phyloP scores from a whole-genome alignment of 2,797 vertebrate species.

The Coracias cyanogaster region DNA sequence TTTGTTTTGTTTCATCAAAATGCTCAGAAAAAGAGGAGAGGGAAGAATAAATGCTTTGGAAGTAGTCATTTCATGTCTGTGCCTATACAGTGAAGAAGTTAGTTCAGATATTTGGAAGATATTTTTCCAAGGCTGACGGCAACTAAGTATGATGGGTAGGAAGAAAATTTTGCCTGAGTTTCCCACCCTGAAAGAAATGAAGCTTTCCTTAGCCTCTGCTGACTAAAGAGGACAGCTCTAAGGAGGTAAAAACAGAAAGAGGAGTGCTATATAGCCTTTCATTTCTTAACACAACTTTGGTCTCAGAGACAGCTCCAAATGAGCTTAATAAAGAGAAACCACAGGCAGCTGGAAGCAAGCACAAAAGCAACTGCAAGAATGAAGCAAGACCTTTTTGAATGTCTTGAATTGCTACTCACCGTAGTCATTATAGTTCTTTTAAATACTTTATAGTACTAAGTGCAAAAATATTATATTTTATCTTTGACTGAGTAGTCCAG shows the following conservation, averaged over 20 bases:
- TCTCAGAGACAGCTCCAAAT: background rate
- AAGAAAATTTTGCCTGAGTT: background rate
- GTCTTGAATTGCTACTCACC: background rate
- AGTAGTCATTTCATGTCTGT: background rate
- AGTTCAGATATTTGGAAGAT: background rate
- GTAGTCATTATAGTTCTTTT: background rate
- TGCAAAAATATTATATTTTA: background rate
- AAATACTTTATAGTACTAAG: background rate
- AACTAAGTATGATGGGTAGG: background rate
- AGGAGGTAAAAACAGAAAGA: background rate
- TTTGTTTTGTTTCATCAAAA: conserved; percentile 15
- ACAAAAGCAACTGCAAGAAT: background rate
- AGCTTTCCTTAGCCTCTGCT: background rate
- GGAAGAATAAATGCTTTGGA: background rate
- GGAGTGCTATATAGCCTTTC: background rate
- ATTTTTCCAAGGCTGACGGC: background rate
- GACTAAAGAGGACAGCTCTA: background rate
- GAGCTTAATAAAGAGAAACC: background rate
- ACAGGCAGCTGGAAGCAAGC: background rate
- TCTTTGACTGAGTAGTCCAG: background rate
- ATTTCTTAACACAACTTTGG: background rate
- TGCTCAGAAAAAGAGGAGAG: background rate
- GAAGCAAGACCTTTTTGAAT: background rate
- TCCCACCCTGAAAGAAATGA: background rate
- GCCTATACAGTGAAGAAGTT: background rate